phyloP scores from a whole-genome alignment of 2,888 invertebrate species.

The Petrolisthes manimaculis region DNA sequence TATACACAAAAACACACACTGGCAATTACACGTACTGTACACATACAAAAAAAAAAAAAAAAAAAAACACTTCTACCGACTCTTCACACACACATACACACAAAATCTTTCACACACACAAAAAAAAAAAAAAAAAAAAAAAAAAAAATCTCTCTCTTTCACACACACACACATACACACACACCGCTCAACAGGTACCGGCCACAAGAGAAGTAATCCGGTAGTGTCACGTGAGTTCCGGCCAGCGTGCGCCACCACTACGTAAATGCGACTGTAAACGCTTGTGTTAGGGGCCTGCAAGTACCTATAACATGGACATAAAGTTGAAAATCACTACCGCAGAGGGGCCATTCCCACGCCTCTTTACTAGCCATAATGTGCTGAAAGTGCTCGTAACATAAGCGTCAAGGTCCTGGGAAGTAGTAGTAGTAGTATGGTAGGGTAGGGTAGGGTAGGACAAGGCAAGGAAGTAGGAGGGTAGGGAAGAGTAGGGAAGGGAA shows the following conservation, averaged over 20 bases:
- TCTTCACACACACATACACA: too few relatives aligned
- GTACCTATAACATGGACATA: slow-evolving; percentile 60
- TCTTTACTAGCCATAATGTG: slow-evolving; percentile 61
- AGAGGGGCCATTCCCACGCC: slow-evolving; percentile 60
- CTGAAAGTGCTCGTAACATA: slow-evolving; percentile 60
- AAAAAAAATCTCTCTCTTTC: too few relatives aligned
- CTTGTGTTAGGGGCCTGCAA: slow-evolving; percentile 60
- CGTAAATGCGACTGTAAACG: slow-evolving; percentile 59
- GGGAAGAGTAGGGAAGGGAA: too few relatives aligned
- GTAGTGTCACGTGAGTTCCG: neutral
- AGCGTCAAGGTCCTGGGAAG: slow-evolving; percentile 36
- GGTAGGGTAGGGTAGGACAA: neutral
- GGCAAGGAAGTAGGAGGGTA: neutral
- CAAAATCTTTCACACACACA: too few relatives aligned
- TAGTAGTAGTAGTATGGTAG: neutral
- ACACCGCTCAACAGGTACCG: slow-evolving; percentile 33
- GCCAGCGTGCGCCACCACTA: slow-evolving; percentile 20
- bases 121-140: too few relatives aligned
- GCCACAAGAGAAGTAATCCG: slow-evolving; percentile 3
- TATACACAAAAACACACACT: neutral
- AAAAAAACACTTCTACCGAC: too few relatives aligned
- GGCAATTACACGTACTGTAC: neutral
- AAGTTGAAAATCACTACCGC: slow-evolving; percentile 60
- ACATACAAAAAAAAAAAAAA: slow-evolving; percentile 1
- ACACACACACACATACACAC: slow-evolving; percentile 8